Evolutionary conservation across 35 echinoderm and acorn worm species (phyloP).

Genomic region (Chiridota heheva): DNA sequence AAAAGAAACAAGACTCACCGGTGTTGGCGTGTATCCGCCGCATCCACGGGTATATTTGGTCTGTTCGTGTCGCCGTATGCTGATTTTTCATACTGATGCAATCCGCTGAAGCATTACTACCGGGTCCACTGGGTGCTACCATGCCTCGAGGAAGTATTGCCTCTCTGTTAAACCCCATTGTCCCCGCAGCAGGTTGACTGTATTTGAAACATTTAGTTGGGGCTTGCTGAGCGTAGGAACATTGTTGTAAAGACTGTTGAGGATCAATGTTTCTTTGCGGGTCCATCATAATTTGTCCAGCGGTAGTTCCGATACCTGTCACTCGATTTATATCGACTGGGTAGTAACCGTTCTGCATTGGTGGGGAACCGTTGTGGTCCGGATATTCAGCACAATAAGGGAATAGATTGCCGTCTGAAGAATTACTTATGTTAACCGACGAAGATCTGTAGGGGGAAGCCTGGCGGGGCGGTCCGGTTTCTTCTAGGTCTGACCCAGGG

Average conservation of each 20-base stretch:
- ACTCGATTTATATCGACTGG: slow-evolving; percentile 40
- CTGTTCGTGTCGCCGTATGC: slow-evolving; percentile 47
- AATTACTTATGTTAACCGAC: slow-evolving; percentile 29
- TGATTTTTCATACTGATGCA: slow-evolving; percentile 52
- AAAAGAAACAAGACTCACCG: slow-evolving; percentile 1
- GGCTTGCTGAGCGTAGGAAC: slow-evolving; percentile 37
- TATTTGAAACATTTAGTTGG: slow-evolving; percentile 41
- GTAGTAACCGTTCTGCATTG: slow-evolving; percentile 51
- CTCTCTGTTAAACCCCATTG: slow-evolving; percentile 33
- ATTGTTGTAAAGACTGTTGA: slow-evolving; percentile 36
- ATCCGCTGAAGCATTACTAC: slow-evolving; percentile 21
- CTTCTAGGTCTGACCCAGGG: slow-evolving; percentile 41
- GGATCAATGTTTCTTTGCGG: background rate
- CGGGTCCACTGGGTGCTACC: slow-evolving; percentile 30
- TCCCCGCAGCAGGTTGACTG: slow-evolving; percentile 20
- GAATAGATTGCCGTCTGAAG: slow-evolving; percentile 7
- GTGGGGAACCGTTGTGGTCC: slow-evolving; percentile 39
- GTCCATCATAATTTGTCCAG: slow-evolving; percentile 45
- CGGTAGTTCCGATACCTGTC: slow-evolving; percentile 2
- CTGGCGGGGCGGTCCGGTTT: slow-evolving; percentile 32
- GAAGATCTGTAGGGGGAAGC: slow-evolving; percentile 47
- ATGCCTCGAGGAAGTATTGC: slow-evolving; percentile 27
- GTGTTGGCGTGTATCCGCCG: slow-evolving; percentile 69
- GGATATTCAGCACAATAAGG: slow-evolving; percentile 39
- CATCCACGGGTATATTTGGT: slow-evolving; percentile 80